Evolutionary conservation across 2,113 vertebrate genomes (phyloP).

Genomic region (Dermatemys mawii): DNA sequence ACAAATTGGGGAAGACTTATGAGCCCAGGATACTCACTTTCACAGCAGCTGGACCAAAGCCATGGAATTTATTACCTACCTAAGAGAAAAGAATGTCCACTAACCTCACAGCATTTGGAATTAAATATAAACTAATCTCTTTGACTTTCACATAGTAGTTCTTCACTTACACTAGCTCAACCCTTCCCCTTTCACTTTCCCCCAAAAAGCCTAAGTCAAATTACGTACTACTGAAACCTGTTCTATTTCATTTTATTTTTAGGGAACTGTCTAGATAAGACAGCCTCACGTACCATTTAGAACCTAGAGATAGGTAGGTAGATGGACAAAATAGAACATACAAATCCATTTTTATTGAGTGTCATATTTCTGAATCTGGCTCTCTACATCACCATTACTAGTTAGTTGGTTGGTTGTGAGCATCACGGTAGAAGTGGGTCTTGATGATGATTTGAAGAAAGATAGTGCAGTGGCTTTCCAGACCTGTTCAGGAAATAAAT

Average conservation of each 20-base stretch:
- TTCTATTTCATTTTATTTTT: constrained; percentile 2
- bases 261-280: not conserved
- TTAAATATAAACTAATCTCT: not conserved
- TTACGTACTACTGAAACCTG: not conserved
- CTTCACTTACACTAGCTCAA: not conserved
- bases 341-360: not conserved
- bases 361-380: not conserved
- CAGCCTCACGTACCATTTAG: not conserved
- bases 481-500: not conserved
- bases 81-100: not conserved
- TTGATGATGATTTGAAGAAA: not conserved
- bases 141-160: not conserved
- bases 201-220: not conserved
- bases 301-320: not conserved
- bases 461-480: not conserved
- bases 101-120: not conserved
- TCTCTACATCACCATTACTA: not conserved
- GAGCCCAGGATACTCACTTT: not conserved
- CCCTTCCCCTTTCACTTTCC: not conserved
- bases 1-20: not conserved
- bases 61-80: not conserved
- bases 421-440: not conserved
- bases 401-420: not conserved
- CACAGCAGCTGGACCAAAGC: not conserved
- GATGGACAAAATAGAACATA: not conserved